phyloP scores from a whole-genome alignment of 2,113 vertebrate genomes.

The Regulus satrapa region DNA sequence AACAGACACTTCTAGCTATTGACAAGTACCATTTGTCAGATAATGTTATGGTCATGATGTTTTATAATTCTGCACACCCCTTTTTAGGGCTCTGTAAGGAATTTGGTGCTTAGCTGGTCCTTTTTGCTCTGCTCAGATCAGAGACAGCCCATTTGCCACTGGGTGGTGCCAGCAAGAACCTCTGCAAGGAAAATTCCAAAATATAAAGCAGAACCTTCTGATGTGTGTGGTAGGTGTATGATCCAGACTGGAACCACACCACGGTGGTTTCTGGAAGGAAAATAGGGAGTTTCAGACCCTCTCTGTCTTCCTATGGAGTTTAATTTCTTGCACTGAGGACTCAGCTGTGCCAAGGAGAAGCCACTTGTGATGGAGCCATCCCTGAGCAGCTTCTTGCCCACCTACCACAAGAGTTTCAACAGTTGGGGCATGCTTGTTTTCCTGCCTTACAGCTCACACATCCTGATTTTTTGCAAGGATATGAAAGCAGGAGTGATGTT shows the following conservation, averaged over 20 bases:
- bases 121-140: not conserved
- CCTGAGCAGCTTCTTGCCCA: not conserved
- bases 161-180: slow-evolving; percentile 34
- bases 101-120: not conserved
- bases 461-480: not conserved
- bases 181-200: not conserved
- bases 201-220: not conserved
- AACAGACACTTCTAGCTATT: not conserved
- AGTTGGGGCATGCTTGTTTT: not conserved
- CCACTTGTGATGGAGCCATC: not conserved
- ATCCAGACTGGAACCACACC: not conserved
- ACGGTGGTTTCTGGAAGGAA: not conserved
- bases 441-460: not conserved
- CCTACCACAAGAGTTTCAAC: not conserved
- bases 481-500: not conserved
- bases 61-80: not conserved
- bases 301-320: not conserved
- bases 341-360: not conserved
- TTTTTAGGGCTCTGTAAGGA: not conserved
- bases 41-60: not conserved
- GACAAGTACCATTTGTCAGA: not conserved
- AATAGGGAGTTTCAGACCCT: not conserved
- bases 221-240: not conserved
- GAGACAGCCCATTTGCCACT: not conserved
- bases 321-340: not conserved